Percentiles rank a stretch among this genome's conserved stretches.
phyloP scores from a whole-genome alignment of 1,140 invertebrate genomes.

The Rhizoglyphus robini region DNA sequence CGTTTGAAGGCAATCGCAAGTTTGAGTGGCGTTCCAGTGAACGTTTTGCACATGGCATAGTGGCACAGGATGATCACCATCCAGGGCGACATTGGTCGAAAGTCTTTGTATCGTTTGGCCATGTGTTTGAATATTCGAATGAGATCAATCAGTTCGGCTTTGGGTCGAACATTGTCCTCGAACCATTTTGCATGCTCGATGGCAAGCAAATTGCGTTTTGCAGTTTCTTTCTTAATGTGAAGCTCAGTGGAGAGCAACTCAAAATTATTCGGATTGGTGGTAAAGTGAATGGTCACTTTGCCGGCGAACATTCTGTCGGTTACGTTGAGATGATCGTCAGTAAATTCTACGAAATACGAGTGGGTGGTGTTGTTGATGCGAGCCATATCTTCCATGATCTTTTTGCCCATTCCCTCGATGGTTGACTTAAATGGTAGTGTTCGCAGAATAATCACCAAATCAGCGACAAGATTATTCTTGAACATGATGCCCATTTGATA shows the following conservation, averaged over 20 bases:
- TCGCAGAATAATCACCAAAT: slow-evolving; percentile 93
- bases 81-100: slow-evolving; percentile 79
- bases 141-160: slow-evolving; percentile 89
- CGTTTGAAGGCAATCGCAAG: slow-evolving; percentile 74
- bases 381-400: slow-evolving; percentile 69
- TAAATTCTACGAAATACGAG: no score
- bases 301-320: no score
- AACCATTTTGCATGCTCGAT: slow-evolving; percentile 92
- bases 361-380: slow-evolving; percentile 38
- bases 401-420: slow-evolving; percentile 74
- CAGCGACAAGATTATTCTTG: slow-evolving; percentile 81
- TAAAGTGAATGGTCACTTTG: no score
- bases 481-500: slow-evolving; percentile 98
- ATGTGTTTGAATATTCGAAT: slow-evolving; percentile 83
- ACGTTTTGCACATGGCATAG: slow-evolving; percentile 53
- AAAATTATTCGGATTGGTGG: no score
- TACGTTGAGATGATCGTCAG: no score
- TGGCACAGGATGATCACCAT: slow-evolving; percentile 90
- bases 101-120: slow-evolving; percentile 68
- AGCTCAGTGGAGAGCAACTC: no score
- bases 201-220: slow-evolving; percentile 75
- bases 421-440: slow-evolving; percentile 77
- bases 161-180: slow-evolving; percentile 89
- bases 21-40: slow-evolving; percentile 43
- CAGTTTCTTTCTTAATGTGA: slow-evolving; percentile 43